Evolutionary conservation across 1,140 invertebrate genomes (phyloP).

Genomic region (Saxidomus purpurata): DNA sequence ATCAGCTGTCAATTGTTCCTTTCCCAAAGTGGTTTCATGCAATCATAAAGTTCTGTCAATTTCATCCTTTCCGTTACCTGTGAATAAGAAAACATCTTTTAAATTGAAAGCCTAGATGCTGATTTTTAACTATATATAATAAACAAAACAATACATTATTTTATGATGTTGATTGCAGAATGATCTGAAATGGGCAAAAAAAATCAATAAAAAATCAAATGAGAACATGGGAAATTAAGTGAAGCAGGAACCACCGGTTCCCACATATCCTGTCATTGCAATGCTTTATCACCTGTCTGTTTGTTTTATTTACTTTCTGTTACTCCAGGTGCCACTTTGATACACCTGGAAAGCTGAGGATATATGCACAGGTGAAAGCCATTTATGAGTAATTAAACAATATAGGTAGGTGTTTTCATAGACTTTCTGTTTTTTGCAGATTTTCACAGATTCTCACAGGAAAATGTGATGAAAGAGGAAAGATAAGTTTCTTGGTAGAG

Average conservation of each 20-base stretch:
- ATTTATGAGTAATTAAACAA: slow-evolving; percentile 33
- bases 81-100: too few relatives aligned
- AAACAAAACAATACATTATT: too few relatives aligned
- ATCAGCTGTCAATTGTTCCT: too few relatives aligned
- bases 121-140: too few relatives aligned
- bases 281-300: slow-evolving; percentile 8
- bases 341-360: not conserved
- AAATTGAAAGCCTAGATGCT: too few relatives aligned
- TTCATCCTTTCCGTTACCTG: too few relatives aligned
- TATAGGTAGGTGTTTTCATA: slow-evolving; percentile 25
- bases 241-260: not conserved
- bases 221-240: not conserved
- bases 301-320: not conserved
- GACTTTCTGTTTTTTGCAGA: not conserved
- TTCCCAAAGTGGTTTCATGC: too few relatives aligned
- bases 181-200: not conserved
- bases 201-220: not conserved
- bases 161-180: not conserved
- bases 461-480: not conserved
- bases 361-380: slow-evolving; percentile 6
- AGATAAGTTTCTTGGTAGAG: too few relatives aligned
- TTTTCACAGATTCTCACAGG: not conserved
- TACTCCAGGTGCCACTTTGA: slow-evolving; percentile 10
- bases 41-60: too few relatives aligned
- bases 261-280: slow-evolving; percentile 2